Percentiles rank a stretch among this genome's conserved stretches.
Conservation (phyloP, 1,140 invertebrate species). For the Caerostris extrusa region DNA sequence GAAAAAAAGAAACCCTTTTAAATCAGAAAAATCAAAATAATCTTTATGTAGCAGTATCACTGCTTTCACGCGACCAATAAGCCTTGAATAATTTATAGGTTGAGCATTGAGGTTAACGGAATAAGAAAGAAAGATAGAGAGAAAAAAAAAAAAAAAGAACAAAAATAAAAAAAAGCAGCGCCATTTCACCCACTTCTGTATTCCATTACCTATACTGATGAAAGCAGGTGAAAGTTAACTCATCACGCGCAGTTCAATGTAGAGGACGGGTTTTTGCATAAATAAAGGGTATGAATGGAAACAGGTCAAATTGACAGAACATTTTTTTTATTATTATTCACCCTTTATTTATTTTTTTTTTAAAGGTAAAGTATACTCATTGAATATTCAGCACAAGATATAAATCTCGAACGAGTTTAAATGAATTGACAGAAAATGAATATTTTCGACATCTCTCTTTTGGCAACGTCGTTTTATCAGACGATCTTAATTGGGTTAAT, state of each 20-base stretch:
- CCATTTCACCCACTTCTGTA: constrained; percentile 51
- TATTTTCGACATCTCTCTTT: not conserved
- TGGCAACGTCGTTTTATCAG: not conserved
- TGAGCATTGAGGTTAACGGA: constrained; percentile 71
- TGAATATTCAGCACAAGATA: constrained; percentile 47
- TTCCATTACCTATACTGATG: constrained; percentile 6
- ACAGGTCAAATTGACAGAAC: constrained; percentile 48
- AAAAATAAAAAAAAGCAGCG: too few relatives aligned
- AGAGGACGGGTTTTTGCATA: constrained; percentile 64
- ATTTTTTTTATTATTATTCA: not conserved
- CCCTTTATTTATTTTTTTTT: not conserved
- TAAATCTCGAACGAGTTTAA: not conserved
- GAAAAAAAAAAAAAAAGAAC: not conserved
- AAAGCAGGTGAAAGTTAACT: constrained; percentile 74
- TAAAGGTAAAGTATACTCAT: constrained; percentile 26
- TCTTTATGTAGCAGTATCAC: not conserved
- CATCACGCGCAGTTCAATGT: constrained; percentile 63
- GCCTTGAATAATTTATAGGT: constrained; percentile 67
- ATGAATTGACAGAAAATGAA: constrained; percentile 65
- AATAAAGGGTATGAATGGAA: constrained; percentile 57
- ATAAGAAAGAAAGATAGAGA: constrained; percentile 10
- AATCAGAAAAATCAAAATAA: too few relatives aligned
- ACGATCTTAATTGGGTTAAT: constrained; percentile 36
- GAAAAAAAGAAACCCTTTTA: too few relatives aligned
- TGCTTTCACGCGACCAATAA: constrained; percentile 56